phyloP scores from a whole-genome alignment of 2,888 invertebrate genomes.

The Aelia acuminata region DNA sequence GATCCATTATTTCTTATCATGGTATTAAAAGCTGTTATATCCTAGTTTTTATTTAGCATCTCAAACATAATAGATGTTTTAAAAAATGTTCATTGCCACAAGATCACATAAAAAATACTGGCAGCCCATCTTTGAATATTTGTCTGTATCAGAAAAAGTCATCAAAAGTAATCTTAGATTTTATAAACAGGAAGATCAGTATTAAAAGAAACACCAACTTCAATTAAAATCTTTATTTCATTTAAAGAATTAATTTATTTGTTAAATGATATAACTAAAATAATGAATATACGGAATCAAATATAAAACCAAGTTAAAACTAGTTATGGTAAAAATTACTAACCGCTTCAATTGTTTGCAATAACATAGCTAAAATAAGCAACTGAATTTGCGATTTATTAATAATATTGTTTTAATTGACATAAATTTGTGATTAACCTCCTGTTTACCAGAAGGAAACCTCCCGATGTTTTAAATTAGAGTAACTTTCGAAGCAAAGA shows the following conservation, averaged over 20 bases:
- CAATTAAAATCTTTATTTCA: neutral
- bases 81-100: too few species aligned
- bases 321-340: neutral
- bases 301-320: neutral
- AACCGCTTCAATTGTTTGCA: slow-evolving; percentile 13
- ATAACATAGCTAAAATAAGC: neutral
- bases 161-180: neutral
- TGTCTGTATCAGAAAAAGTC: too few species aligned
- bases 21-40: neutral
- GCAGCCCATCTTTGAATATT: too few species aligned
- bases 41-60: too few species aligned
- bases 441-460: too few species aligned
- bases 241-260: neutral
- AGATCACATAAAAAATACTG: too few species aligned
- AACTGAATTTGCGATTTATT: neutral
- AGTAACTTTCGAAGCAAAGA: neutral
- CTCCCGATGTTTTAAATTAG: too few species aligned
- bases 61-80: too few species aligned
- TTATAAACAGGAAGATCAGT: neutral
- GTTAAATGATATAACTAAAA: neutral
- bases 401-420: neutral
- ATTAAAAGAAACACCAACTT: neutral
- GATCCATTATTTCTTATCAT: neutral
- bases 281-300: neutral
- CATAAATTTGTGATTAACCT: too few species aligned